A percentile compares a stretch with the other conserved stretches of the same genome.
Evolutionary conservation across 2,113 vertebrate genomes (phyloP).

Genomic region (Eidolon helvum): DNA sequence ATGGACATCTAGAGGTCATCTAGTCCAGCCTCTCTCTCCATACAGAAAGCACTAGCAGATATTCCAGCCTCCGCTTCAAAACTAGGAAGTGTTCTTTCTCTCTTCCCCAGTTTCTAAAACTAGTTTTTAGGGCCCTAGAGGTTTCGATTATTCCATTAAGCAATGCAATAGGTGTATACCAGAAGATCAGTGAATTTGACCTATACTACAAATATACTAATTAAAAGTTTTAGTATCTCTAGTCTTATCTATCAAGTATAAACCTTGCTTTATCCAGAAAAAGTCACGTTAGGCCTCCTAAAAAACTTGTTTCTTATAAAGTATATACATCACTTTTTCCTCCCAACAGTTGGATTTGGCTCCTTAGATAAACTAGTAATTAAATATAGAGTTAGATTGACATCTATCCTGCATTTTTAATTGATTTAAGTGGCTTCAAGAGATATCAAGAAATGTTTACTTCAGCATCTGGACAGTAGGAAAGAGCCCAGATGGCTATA

Average conservation of each 20-base stretch:
- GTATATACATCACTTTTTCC: neutral
- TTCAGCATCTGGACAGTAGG: neutral
- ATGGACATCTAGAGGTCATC: neutral
- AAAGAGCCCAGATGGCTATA: neutral
- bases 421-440: constrained; percentile 27
- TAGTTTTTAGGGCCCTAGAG: neutral
- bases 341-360: neutral
- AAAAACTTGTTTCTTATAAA: constrained; percentile 10
- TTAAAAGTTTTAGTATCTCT: neutral
- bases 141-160: neutral
- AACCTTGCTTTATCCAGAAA: constrained; percentile 44
- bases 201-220: neutral
- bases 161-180: neutral
- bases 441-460: neutral
- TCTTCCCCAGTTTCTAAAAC: constrained; percentile 1
- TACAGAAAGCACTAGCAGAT: neutral
- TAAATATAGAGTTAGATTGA: constrained; percentile 19
- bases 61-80: neutral
- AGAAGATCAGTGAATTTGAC: neutral
- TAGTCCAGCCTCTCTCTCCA: neutral
- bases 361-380: constrained; percentile 29
- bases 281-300: neutral
- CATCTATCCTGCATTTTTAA: neutral
- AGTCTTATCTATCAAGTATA: neutral
- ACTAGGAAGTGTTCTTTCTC: neutral